These are phyloP conservation scores for Cybosia mesomella DNA, from an alignment of 2,888 invertebrate genomes.

Conservation along the genomic window DNA sequence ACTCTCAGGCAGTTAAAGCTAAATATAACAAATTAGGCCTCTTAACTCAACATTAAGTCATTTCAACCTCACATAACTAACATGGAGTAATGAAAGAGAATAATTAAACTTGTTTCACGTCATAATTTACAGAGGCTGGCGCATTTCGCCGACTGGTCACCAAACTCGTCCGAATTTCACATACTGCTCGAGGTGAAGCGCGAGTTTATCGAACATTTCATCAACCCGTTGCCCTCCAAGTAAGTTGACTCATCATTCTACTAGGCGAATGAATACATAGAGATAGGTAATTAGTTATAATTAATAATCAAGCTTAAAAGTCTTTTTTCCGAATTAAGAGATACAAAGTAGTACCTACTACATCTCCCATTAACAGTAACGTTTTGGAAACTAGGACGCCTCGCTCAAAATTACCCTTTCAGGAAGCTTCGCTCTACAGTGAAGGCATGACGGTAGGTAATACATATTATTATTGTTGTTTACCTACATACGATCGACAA, in stretches of 20 bases:
- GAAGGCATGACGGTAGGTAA: neutral
- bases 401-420: constrained; percentile 7
- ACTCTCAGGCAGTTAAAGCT: constrained; percentile 29
- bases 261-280: constrained; percentile 22
- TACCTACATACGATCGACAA: neutral
- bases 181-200: constrained; percentile 90
- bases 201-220: constrained; percentile 90
- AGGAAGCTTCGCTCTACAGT: constrained; percentile 4
- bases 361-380: neutral
- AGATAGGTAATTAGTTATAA: constrained; percentile 41
- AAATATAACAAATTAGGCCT: constrained; percentile 40
- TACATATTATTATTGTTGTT: constrained; percentile 1
- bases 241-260: constrained; percentile 69
- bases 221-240: constrained; percentile 86
- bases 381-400: constrained; percentile 1
- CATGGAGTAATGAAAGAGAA: constrained; percentile 50
- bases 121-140: constrained; percentile 86
- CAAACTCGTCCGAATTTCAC: constrained; percentile 91
- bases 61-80: constrained; percentile 50
- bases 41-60: constrained; percentile 44
- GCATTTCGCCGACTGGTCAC: constrained; percentile 92
- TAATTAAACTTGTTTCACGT: constrained; percentile 62
- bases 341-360: constrained; percentile 3
- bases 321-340: constrained; percentile 12
- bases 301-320: constrained; percentile 50